Evolutionary conservation across 1,140 invertebrate genomes (phyloP).

Genomic region (Sitobion miscanthi): DNA sequence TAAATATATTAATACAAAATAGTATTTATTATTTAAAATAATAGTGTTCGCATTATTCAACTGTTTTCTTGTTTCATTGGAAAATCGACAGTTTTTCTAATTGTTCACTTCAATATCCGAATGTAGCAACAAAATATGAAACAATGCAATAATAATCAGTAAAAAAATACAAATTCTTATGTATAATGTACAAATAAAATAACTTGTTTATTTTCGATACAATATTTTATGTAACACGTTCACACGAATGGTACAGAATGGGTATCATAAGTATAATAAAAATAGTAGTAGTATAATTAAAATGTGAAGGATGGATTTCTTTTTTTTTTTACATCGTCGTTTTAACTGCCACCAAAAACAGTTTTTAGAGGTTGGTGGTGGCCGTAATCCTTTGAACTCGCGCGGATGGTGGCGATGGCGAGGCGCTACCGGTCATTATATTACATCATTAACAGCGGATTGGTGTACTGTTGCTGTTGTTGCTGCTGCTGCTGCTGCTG

Average conservation of each 20-base stretch:
- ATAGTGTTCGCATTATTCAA: neutral
- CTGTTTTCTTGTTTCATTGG: neutral
- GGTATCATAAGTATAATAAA: neutral
- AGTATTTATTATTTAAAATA: neutral
- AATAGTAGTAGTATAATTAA: constrained; percentile 4
- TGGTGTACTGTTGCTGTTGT: neutral
- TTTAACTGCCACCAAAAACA: neutral
- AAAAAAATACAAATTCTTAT: neutral
- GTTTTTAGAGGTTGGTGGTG: neutral
- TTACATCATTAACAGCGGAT: constrained; percentile 27
- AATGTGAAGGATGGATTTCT: neutral
- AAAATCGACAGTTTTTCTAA: neutral
- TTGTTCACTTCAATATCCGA: neutral
- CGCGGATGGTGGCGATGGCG: neutral
- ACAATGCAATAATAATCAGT: neutral
- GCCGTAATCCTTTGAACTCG: neutral
- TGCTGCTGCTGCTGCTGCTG: neutral
- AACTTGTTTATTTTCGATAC: neutral
- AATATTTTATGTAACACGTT: neutral
- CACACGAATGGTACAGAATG: neutral
- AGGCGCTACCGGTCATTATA: neutral
- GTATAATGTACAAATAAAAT: neutral
- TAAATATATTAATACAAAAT: neutral
- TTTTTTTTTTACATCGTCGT: neutral
- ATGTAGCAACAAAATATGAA: neutral